These are phyloP conservation scores for Lipotes vexillifer DNA, from an alignment of 2,113 vertebrate species.

Conservation along the genomic window DNA sequence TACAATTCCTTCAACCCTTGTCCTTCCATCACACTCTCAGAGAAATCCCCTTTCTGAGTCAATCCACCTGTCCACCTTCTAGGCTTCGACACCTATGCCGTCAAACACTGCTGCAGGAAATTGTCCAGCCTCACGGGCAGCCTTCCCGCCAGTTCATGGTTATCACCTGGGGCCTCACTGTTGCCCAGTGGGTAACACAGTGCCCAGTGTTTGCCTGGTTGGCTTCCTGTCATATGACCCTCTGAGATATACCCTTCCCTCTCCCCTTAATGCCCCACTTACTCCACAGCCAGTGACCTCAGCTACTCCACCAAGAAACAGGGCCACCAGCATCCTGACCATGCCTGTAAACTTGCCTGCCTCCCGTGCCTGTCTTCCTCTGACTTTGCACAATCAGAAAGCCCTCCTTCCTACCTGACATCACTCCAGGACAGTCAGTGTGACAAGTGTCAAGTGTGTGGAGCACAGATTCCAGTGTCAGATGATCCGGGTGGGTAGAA, in stretches of 20 bases:
- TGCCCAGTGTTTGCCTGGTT: background rate
- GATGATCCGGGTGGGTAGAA: background rate
- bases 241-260: background rate
- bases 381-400: background rate
- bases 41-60: background rate
- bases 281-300: background rate
- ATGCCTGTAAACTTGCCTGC: background rate
- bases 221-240: background rate
- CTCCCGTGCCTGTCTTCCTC: background rate
- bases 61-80: background rate
- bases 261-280: background rate
- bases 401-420: background rate
- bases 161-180: fast-evolving
- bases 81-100: background rate
- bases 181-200: background rate
- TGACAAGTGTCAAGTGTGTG: too few species aligned
- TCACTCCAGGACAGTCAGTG: background rate
- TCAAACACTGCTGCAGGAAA: background rate
- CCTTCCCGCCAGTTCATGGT: background rate
- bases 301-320: background rate
- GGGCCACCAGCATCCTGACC: background rate
- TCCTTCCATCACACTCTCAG: background rate
- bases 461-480: background rate
- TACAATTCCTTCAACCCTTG: background rate
- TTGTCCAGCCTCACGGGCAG: fast-evolving